phyloP scores from a whole-genome alignment of 2,113 vertebrate genomes.

The Lethenteron camtschaticum region DNA sequence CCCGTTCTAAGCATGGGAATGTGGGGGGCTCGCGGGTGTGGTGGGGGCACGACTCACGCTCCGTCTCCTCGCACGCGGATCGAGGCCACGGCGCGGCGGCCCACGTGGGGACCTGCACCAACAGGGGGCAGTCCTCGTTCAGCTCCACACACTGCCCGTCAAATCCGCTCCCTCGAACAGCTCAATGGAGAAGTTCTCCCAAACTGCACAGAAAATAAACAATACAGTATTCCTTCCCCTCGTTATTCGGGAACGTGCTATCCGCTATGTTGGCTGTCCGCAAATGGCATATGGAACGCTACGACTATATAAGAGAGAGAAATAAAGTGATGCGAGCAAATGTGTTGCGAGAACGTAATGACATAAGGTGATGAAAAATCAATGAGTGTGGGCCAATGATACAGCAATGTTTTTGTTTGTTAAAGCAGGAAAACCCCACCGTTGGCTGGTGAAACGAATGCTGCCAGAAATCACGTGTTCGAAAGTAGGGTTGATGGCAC shows the following conservation, averaged over 20 bases:
- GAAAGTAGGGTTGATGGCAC: no score
- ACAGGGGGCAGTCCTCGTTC: conserved; percentile 53
- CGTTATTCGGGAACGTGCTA: no score
- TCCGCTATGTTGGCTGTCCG: not conserved
- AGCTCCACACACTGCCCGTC: conserved; percentile 50
- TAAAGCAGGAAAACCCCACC: no score
- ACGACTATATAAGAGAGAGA: not conserved
- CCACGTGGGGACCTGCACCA: conserved; percentile 43
- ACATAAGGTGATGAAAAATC: not conserved
- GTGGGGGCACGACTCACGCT: conserved; percentile 31
- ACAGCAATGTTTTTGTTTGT: no score
- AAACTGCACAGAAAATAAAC: conserved; percentile 22
- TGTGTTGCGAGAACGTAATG: not conserved
- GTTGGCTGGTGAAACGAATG: no score
- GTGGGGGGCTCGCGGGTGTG: no score
- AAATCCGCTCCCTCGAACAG: conserved; percentile 55
- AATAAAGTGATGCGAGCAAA: not conserved
- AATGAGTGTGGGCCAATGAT: no score
- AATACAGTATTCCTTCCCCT: not conserved
- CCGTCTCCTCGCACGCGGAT: conserved; percentile 57
- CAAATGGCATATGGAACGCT: not conserved
- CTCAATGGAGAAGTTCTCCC: conserved; percentile 63
- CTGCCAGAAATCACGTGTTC: no score
- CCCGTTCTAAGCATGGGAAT: no score
- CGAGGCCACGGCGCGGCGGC: conserved; percentile 52